Base-by-base conservation (phyloP, 2,888 invertebrate genomes). In the Agrypnus murinus region DNA sequence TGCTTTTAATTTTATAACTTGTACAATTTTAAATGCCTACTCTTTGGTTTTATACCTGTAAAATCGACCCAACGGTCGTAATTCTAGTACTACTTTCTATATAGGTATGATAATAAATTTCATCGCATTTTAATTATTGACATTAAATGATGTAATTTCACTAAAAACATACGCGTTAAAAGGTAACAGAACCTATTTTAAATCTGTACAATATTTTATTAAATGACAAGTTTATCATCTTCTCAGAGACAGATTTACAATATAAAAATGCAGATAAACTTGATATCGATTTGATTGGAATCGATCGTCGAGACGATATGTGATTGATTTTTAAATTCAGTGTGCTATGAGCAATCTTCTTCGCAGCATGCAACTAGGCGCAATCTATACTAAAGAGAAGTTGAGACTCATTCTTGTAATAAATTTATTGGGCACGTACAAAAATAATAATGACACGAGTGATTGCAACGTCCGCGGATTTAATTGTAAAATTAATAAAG, bases 301-400 rank as follows among this genome's bases (percentile, higher is more conserved):
- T 74, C 72, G 74, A 76, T 75, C 72, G 69, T 36, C 38, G 71
- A 50, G 70, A 67, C 59, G 73, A 75, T 75, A 76, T 75, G 78
- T 79, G 79, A 79, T 79, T 79, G 55, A 55, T 55, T 55, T 55
- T 55, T 55, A 55, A 55, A 36, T 36, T 75, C 76, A 74, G 77
- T 78, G 75, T 76, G 77, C 66, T 75, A 74, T 69, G 75, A 66
- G 77, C 74, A 80, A 80, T 80, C 76, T 80, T 77, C 71, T 75
- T 80, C 80, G 71, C 80, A 80, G 80, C 80, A 73, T 79, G 80
- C 69, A 76, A 74, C 76, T 75, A 75, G 74, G 71, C 75, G 71
- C 72, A 55, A 55, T 55, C 55, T 36, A 50, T 12, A 55, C 36
- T 46, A 31, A 36, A 63, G 66, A 60, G 65, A 69, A 69, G 43